Conservation (phyloP, 2,888 invertebrate genomes). For the Campoletis raptor region DNA sequence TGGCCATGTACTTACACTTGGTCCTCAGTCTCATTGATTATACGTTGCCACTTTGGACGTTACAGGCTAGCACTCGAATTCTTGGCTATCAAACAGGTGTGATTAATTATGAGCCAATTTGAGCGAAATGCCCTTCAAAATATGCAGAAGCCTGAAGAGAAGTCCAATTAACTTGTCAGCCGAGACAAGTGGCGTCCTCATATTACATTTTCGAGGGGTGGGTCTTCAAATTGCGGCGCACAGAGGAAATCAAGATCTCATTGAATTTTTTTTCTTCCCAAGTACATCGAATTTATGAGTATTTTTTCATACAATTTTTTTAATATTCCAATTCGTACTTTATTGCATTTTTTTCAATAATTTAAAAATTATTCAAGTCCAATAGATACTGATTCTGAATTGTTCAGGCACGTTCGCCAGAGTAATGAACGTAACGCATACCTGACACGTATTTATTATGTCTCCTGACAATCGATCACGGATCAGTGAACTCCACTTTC, state of each 20-base stretch:
- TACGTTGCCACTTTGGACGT: conserved; percentile 21
- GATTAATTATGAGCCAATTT: conserved; percentile 66
- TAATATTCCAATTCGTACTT: neutral
- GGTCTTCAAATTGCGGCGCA: neutral
- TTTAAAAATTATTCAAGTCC: neutral
- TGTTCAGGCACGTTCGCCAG: conserved; percentile 17
- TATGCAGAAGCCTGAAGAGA: conserved; percentile 42
- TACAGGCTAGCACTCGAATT: conserved; percentile 48
- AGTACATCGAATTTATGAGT: neutral
- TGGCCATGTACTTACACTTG: conserved; percentile 1
- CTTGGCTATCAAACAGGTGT: conserved; percentile 44
- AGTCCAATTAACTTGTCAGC: conserved; percentile 61
- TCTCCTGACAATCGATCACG: conserved; percentile 44
- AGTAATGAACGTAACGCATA: conserved; percentile 39
- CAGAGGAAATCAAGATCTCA: conserved; percentile 24
- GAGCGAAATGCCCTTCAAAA: conserved; percentile 39
- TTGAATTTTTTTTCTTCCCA: neutral
- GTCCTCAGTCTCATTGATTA: neutral
- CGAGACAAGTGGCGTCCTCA: conserved; percentile 16
- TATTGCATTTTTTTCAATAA: neutral
- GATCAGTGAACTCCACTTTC: conserved; percentile 60
- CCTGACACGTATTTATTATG: conserved; percentile 49
- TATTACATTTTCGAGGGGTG: conserved; percentile 19
- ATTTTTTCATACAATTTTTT: neutral
- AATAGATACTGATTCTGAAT: conserved; percentile 53